Percentiles rank a stretch among this genome's conserved stretches.
These are phyloP conservation scores for Palythoa caribaeorum DNA, from an alignment of 92 coral and sea anemone species.

Conservation along the genomic window DNA sequence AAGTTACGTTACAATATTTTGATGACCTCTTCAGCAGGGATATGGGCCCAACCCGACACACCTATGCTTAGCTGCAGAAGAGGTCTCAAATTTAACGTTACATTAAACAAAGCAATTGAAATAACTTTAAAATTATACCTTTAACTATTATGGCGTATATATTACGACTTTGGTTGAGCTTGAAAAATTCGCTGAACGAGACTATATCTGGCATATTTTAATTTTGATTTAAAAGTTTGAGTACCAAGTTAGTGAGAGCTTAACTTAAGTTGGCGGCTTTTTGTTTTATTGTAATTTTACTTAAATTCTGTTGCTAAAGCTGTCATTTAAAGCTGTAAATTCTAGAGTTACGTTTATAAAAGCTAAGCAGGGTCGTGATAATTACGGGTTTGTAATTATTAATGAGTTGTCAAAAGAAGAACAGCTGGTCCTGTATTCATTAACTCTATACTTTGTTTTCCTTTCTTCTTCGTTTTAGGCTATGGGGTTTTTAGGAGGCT, in stretches of 20 bases:
- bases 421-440: conserved; percentile 55
- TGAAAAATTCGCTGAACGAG: not conserved
- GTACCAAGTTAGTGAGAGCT: not conserved
- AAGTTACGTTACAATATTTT: conserved; percentile 34
- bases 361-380: conserved; percentile 51
- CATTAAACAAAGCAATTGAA: not conserved
- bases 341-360: conserved; percentile 43
- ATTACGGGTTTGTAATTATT: conserved; percentile 77
- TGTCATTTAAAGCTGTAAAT: not conserved
- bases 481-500: conserved; percentile 96
- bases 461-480: conserved; percentile 65
- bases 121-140: not conserved
- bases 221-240: not conserved
- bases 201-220: not conserved
- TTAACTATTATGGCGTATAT: not conserved
- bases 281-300: not conserved
- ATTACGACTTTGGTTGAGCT: conserved; percentile 9
- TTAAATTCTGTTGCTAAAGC: not conserved
- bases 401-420: conserved; percentile 73
- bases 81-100: conserved; percentile 9
- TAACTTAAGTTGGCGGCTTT: not conserved
- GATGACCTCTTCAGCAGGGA: conserved; percentile 44
- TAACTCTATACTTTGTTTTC: conserved; percentile 12
- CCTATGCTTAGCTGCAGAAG: conserved; percentile 30
- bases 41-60: conserved; percentile 7